Percentiles rank a stretch among this genome's conserved stretches.
These are phyloP conservation scores for Notechis scutatus DNA, from an alignment of 2,113 vertebrate genomes.

Conservation along the genomic window DNA sequence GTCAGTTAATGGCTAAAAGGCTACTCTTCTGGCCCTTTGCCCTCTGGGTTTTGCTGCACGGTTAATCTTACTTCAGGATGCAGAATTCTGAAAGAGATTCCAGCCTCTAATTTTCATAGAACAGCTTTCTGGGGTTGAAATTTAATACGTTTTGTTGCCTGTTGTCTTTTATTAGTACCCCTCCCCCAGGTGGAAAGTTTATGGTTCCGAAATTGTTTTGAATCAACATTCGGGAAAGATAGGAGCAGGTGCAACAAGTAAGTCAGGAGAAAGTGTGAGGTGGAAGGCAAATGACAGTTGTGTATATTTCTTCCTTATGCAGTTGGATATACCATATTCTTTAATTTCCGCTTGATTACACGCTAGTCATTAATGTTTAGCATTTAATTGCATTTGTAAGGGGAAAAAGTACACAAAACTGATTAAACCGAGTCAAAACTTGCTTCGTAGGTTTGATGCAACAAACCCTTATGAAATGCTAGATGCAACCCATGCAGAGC, in stretches of 20 bases:
- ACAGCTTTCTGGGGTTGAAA: neutral
- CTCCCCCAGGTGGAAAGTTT: neutral
- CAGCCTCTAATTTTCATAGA: neutral
- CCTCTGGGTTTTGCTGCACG: neutral
- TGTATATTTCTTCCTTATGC: neutral
- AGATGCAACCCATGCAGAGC: slow-evolving; percentile 76
- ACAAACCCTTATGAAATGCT: slow-evolving; percentile 76
- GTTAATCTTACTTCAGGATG: neutral
- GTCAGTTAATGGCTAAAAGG: neutral
- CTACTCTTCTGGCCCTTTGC: neutral
- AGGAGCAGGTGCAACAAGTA: neutral
- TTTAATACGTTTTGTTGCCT: neutral
- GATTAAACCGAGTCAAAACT: neutral
- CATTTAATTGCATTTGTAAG: neutral
- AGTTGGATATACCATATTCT: neutral
- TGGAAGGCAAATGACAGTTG: neutral
- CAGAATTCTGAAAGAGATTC: neutral
- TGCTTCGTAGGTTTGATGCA: slow-evolving; percentile 80
- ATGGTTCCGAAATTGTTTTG: neutral
- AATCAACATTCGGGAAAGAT: neutral
- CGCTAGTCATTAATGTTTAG: neutral
- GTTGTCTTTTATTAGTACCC: neutral
- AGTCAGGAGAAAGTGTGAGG: neutral
- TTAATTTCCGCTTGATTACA: neutral
- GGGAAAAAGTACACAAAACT: neutral